These are phyloP conservation scores for Pleuronectes platessa DNA, from an alignment of 2,113 vertebrate species.

Conservation along the genomic window DNA sequence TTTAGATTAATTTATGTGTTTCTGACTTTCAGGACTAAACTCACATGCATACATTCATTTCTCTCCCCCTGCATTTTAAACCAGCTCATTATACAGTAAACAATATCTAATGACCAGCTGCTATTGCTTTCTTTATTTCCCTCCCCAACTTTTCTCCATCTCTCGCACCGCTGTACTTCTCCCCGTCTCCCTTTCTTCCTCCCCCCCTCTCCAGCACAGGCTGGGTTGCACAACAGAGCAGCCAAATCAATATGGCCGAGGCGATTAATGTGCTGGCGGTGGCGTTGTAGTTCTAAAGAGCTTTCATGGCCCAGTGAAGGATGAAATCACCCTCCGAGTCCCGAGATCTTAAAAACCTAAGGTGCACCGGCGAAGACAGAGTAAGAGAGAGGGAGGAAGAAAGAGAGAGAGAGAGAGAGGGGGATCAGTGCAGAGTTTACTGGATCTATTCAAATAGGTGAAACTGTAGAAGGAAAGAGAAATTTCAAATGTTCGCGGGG, in stretches of 20 bases:
- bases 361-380: slow-evolving; percentile 41
- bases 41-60: slow-evolving; percentile 5
- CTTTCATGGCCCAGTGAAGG: slow-evolving; percentile 80
- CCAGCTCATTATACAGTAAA: slow-evolving; percentile 28
- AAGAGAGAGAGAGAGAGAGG: background rate
- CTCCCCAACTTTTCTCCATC: background rate
- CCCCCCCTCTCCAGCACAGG: slow-evolving; percentile 35
- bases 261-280: slow-evolving; percentile 71
- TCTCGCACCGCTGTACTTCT: background rate
- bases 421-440: slow-evolving; percentile 26
- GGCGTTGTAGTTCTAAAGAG: slow-evolving; percentile 73
- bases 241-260: slow-evolving; percentile 71
- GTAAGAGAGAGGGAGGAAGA: too few species aligned
- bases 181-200: background rate
- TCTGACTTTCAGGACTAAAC: slow-evolving; percentile 2
- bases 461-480: slow-evolving; percentile 39
- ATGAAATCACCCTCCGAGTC: slow-evolving; percentile 75
- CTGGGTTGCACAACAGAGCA: slow-evolving; percentile 64
- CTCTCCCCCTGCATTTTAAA: slow-evolving; percentile 15
- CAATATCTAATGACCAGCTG: slow-evolving; percentile 37
- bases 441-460: slow-evolving; percentile 33
- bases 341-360: slow-evolving; percentile 63
- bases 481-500: slow-evolving; percentile 30
- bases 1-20: slow-evolving; percentile 1
- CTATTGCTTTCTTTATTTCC: slow-evolving; percentile 18